Evolutionary conservation across 2,888 invertebrate genomes (phyloP), one percentile per base, ranked within the genome.

Genomic region (Cremastinae sp.): DNA sequence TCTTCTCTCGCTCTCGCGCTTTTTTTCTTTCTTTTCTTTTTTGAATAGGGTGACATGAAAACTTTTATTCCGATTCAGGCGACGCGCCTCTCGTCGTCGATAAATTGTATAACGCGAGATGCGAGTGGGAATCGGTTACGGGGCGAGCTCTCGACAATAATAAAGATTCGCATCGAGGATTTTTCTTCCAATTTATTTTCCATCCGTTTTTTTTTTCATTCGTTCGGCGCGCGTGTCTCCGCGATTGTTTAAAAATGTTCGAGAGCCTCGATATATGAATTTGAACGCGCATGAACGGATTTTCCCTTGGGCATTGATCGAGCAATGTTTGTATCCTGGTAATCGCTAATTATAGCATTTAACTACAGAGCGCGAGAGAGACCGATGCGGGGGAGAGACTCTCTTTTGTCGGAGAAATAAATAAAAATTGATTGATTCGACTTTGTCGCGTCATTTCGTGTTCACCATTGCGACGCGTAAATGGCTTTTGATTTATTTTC

Each of bases 321-420:
- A 36, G 18, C 47, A 62, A 59, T 43, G 61, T 65, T 54, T 28
- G 18, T 36, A n/a, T 20, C 9, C n/a, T 20, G n/a, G 22, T 75
- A 75, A 71, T 71, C 66, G 54, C 75, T 66, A 71, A 75, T 75
- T 75, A n/a, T n/a, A 65, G 75, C 70, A 56, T 61, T 65, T 45
- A 70, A 65, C 36, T 54, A 8, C 22, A 41, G 41, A 16, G 38
- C 49, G 12, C 43, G 58, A 14, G 53, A 45, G 34, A n/a, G 58
- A 62, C 20, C 14, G 54, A 62, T 53, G 43, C 12, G n/a, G 5
- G 28, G 41, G 22, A 8, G n/a, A 36, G 22, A n/a, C 16, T 36
- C n/a, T 8, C 5, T 16, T 14, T 10, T 5, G 10, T 12, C 9
- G 7, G 18, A 10, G 18, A 22, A 12, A 43, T 41, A 10, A 58